Evolutionary conservation across 2,113 vertebrate species (phyloP), one percentile per base, ranked within the genome.

Genomic region (Brienomyrus brachyistius): DNA sequence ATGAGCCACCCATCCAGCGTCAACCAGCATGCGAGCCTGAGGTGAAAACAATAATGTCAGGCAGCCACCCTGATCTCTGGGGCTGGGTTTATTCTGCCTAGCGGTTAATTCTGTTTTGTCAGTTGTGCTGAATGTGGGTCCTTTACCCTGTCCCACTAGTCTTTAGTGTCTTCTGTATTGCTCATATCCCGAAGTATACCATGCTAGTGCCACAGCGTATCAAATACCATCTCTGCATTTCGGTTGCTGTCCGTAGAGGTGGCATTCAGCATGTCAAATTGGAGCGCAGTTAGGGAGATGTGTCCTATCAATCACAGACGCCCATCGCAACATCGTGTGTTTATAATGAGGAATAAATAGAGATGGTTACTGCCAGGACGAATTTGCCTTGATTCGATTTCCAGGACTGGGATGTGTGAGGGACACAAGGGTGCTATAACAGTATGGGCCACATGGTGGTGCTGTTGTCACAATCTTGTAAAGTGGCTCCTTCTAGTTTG

Each of bases 391-490:
- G 93, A 94, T 95, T 93, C 89, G 91, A 93, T 93, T 94, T 91
- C 66, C 86, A 91, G 70, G 50, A 92, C 91, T 90, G 56, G 77
- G 19, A 89, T 91, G 87, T 88, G 62, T 54, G 82, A 88, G 74
- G n/a, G n/a, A 43, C 17, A 54, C 40, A 23, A 27, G 56, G 0
- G 2, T 92, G 94, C 74, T 88, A 94, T 92, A 90, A 13, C 66
- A 21, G 15, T 27, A 7, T 91, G 88, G 2, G 47, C 95, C 96
- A 93, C 91, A 93, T 95, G 96, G 94, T 94, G 95, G 95, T 91
- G 94, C 95, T 96, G 89, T 93, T 94, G 96, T 93, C 90, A 90
- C 88, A 91, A 80, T 35, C 40, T 62, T 15, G 2, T 0, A 48
- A 47, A 84, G 74, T 21, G 74, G 74, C 74, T 80, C 15, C 66